These are phyloP conservation scores for Prosapia bicincta DNA, from an alignment of 2,888 invertebrate species.

Conservation along the genomic window DNA sequence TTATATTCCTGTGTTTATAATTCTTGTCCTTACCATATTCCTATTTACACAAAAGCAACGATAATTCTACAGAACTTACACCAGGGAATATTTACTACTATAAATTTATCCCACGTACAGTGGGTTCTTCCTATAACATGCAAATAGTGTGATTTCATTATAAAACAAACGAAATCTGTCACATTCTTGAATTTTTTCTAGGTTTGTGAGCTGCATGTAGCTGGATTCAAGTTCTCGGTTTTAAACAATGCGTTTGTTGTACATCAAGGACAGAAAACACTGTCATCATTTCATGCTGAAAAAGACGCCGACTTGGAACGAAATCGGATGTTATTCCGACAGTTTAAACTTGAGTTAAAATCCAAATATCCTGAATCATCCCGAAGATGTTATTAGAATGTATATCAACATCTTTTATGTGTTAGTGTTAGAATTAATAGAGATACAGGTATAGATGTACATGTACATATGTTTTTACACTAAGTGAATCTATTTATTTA, in stretches of 20 bases:
- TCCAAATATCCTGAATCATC: conserved; percentile 51
- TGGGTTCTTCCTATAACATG: too few relatives aligned
- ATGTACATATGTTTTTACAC: background rate
- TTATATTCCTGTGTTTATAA: too few relatives aligned
- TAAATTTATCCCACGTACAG: too few relatives aligned
- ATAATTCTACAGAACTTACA: too few relatives aligned
- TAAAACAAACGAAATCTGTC: too few relatives aligned
- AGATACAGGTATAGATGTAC: too few relatives aligned
- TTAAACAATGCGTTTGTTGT: conserved; percentile 54
- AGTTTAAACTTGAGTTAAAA: conserved; percentile 53
- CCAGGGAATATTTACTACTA: too few relatives aligned
- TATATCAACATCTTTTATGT: too few relatives aligned
- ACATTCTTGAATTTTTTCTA: conserved; percentile 40
- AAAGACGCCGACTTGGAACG: conserved; percentile 50
- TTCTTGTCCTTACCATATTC: too few relatives aligned
- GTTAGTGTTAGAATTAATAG: background rate
- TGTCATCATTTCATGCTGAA: conserved; percentile 47
- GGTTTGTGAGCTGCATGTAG: conserved; percentile 55
- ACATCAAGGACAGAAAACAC: conserved; percentile 52
- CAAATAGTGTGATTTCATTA: too few relatives aligned
- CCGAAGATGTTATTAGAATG: conserved; percentile 47
- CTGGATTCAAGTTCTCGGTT: conserved; percentile 53
- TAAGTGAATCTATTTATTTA: background rate
- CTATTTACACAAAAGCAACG: too few relatives aligned
- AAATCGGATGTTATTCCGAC: conserved; percentile 50